Percentiles rank a stretch among this genome's conserved stretches.
Evolutionary conservation across 2,113 vertebrate genomes (phyloP).

Genomic region (Chinchilla lanigera): DNA sequence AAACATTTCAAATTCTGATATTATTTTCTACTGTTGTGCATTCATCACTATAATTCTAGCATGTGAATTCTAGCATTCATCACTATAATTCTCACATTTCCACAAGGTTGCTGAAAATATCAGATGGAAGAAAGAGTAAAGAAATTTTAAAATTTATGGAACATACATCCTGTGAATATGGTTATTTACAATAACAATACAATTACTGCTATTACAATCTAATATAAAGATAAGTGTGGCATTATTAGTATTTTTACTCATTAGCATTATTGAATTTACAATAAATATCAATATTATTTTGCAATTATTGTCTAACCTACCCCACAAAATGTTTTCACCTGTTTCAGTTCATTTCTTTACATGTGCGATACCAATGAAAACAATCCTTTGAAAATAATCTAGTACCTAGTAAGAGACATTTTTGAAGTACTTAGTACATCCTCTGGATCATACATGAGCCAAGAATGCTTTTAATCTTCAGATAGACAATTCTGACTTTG

Average conservation of each 20-base stretch:
- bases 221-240: not conserved
- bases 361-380: not conserved
- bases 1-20: not conserved
- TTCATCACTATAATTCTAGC: not conserved
- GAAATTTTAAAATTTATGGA: not conserved
- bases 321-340: constrained; percentile 37
- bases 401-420: not conserved
- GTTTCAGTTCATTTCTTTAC: not conserved
- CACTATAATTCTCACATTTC: not conserved
- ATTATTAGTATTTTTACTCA: not conserved
- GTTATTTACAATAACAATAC: not conserved
- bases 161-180: not conserved
- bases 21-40: not conserved
- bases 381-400: not conserved
- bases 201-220: not conserved
- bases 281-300: not conserved
- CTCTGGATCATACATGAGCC: not conserved
- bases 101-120: not conserved
- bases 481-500: not conserved
- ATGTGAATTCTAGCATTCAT: not conserved
- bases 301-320: not conserved
- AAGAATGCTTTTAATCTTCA: not conserved
- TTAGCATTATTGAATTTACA: not conserved
- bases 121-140: not conserved
- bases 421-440: not conserved